These are phyloP conservation scores for Sinhomidia bicolor DNA, from an alignment of 2,888 invertebrate genomes.

Conservation along the genomic window DNA sequence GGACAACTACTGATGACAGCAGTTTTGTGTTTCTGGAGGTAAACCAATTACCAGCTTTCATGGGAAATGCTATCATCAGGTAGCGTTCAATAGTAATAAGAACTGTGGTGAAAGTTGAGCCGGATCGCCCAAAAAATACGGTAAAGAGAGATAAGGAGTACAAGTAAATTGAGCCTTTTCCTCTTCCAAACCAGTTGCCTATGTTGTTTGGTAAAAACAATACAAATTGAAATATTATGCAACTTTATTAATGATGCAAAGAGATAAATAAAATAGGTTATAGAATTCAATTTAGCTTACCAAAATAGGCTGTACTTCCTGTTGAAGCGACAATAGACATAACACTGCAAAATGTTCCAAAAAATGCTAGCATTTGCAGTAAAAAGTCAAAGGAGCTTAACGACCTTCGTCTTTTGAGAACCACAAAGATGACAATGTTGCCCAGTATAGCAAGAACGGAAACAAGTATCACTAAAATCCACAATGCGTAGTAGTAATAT, in stretches of 20 bases:
- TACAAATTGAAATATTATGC: background rate
- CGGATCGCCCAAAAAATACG: background rate
- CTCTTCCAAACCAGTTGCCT: constrained; percentile 5
- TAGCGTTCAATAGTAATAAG: constrained; percentile 20
- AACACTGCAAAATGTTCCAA: background rate
- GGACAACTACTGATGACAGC: background rate
- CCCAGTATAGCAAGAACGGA: background rate
- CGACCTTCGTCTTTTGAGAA: background rate
- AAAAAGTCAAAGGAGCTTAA: background rate
- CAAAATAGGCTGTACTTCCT: background rate
- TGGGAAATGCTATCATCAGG: background rate
- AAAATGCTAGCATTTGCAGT: background rate
- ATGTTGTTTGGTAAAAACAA: no score
- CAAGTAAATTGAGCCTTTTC: background rate
- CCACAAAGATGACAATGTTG: background rate
- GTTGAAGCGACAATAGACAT: background rate
- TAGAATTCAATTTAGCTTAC: background rate
- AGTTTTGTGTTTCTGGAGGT: background rate
- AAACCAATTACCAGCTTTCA: constrained; percentile 1
- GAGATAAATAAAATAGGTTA: background rate
- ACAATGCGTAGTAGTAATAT: background rate
- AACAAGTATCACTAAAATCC: background rate
- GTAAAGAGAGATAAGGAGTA: background rate
- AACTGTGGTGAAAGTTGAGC: constrained; percentile 34
- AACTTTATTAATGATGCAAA: background rate